Evolutionary conservation across 2,113 vertebrate genomes (phyloP).

Genomic region (Pachypanchax playfairii): DNA sequence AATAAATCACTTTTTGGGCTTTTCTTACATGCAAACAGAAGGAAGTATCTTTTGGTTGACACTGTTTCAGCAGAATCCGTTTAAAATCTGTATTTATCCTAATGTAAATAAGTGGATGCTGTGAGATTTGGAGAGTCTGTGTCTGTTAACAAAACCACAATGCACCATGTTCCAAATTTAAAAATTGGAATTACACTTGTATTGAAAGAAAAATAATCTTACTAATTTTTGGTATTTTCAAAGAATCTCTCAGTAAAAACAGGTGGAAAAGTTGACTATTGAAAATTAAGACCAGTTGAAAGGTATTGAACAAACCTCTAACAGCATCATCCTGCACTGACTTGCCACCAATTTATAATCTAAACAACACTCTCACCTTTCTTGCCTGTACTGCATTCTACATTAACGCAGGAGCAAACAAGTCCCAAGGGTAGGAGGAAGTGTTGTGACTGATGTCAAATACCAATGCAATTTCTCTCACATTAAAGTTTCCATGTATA

Average conservation of each 20-base stretch:
- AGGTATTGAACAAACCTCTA: not conserved
- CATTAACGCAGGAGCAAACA: constrained; percentile 32
- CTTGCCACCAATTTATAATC: constrained; percentile 11
- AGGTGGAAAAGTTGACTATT: not conserved
- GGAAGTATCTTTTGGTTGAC: no score
- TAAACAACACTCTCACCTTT: constrained; percentile 30
- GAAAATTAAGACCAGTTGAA: no score
- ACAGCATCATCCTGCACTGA: constrained; percentile 4
- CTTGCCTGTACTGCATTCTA: constrained; percentile 25
- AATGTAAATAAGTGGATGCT: no score
- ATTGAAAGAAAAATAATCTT: constrained; percentile 12
- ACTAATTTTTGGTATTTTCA: not conserved
- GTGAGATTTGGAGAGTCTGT: no score
- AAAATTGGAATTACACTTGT: not conserved
- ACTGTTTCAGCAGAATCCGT: no score
- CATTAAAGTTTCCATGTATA: no score
- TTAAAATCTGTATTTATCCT: no score
- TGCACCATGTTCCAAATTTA: not conserved
- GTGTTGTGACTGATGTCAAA: constrained; percentile 48
- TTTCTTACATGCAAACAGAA: no score
- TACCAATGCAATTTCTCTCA: constrained; percentile 27
- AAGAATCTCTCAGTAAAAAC: constrained; percentile 9
- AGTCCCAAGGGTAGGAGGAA: constrained; percentile 30
- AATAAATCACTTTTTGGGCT: no score
- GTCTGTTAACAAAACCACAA: no score